Evolutionary conservation across 2,888 invertebrate species (phyloP), one percentile per base, ranked within the genome.

Genomic region (Platerodrilus igneus): DNA sequence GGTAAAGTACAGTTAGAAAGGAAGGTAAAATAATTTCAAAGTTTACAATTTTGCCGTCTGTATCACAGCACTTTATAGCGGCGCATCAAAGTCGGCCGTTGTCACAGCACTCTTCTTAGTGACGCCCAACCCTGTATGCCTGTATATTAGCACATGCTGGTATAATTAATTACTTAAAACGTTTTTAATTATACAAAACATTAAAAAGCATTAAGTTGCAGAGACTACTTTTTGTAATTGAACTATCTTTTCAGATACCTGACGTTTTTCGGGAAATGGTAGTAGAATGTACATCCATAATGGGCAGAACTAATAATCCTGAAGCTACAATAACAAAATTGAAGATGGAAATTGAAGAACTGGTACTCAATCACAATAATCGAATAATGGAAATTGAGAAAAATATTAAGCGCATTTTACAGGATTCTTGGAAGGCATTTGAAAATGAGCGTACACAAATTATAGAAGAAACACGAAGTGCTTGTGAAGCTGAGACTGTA

Each of bases 191-290:
- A n/a, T n/a, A n/a, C n/a, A n/a, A n/a, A n/a, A n/a, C n/a, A n/a
- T n/a, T n/a, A n/a, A n/a, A n/a, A n/a, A n/a, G n/a, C n/a, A n/a
- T n/a, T n/a, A n/a, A n/a, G n/a, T n/a, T n/a, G n/a, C n/a, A n/a
- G n/a, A n/a, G n/a, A n/a, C n/a, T n/a, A n/a, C n/a, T n/a, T n/a
- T n/a, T n/a, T n/a, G n/a, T n/a, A n/a, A n/a, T n/a, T n/a, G n/a
- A n/a, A n/a, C n/a, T n/a, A n/a, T n/a, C n/a, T 37, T 62, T 65
- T 0, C 60, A 84, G 81, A 64, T 84, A 50, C 71, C 77, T 15
- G 83, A 83, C 51, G 81, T 78, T 63, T 83, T 87, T 64, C 77
- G 83, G 23, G 74, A 75, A 1, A 72, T 84, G 31, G 66, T 88
- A 40, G 77, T 81, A 56, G 85, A 86, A 38, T 76, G 79, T 0